Evolutionary conservation across 2,888 invertebrate genomes (phyloP).

Genomic region (Oscheius myriophilus): DNA sequence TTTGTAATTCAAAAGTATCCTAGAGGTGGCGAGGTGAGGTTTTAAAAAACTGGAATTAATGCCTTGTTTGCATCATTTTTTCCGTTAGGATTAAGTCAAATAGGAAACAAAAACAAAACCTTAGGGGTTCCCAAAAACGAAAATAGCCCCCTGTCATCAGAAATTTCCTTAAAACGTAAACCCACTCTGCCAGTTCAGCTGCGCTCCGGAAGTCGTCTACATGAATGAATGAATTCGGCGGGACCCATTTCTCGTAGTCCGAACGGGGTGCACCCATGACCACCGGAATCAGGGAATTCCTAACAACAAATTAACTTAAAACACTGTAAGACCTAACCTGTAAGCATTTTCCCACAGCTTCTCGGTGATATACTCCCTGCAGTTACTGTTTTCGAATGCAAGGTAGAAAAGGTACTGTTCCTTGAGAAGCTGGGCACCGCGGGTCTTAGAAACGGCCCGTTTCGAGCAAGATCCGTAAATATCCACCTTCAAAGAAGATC

Average conservation of each 20-base stretch:
- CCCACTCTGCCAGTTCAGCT: constrained; percentile 37
- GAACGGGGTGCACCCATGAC: constrained; percentile 43
- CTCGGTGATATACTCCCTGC: constrained; percentile 52
- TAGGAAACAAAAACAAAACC: no score
- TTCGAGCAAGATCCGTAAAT: constrained; percentile 40
- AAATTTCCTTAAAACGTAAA: no score
- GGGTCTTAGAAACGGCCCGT: constrained; percentile 11
- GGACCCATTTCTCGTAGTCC: constrained; percentile 42
- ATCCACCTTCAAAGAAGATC: constrained; percentile 29
- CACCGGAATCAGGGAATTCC: constrained; percentile 42
- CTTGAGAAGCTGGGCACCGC: constrained; percentile 1
- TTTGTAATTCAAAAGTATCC: no score
- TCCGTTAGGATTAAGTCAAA: no score
- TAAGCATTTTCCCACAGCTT: constrained; percentile 49
- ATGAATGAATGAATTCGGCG: constrained; percentile 52
- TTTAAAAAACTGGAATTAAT: no score
- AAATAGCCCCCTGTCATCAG: neutral
- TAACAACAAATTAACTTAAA: constrained; percentile 23
- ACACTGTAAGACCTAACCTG: constrained; percentile 22
- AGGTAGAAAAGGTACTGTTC: constrained; percentile 43
- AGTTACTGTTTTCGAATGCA: constrained; percentile 53
- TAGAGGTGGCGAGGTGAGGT: no score
- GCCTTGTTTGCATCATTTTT: no score
- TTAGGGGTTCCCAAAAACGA: neutral
- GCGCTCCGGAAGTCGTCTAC: constrained; percentile 42